Base-by-base conservation (phyloP, 2,888 invertebrate species). In the Apamea epomidion region DNA sequence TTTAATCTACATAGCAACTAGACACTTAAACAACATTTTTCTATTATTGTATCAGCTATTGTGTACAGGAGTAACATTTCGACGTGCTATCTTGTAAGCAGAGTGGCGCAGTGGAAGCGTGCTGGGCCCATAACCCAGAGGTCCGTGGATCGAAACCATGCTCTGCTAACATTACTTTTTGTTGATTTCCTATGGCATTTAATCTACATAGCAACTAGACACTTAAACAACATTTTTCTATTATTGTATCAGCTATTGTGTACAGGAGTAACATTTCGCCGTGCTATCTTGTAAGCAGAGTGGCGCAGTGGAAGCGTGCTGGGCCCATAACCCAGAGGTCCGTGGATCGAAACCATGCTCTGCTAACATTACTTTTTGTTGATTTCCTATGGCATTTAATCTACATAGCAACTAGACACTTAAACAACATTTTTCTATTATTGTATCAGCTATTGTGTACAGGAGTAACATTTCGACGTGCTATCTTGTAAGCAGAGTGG, bases 301-400 rank as follows among this genome's bases (percentile, higher is more conserved):
- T 98, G 98, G 98, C 98, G 83, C 98, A 98, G 98, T 98, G 98
- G 98, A 98, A 98, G 98, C 98, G 98, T 98, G 98, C 98, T 98
- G 98, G 98, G 98, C 98, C 98, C 98, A 98, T 98, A 98, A 98
- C 98, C 98, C 98, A 98, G 98, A 98, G 98, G 98, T 98, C 98
- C 98, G 98, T 98, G 98, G 98, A 98, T 98, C 98, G 98, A 98
- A 98, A 98, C 98, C 98, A 85, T 2, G 86, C 82, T 90, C 81
- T 88, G 88, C 85, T 82, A 88, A 74, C 0, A 25, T 12, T 0
- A 5, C 42, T 78, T 73, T 80, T 73, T 48, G 25, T 54, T 37
- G n/a, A n/a, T n/a, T n/a, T n/a, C n/a, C n/a, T n/a, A n/a, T n/a
- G n/a, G n/a, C n/a, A n/a, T n/a, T n/a, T n/a, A n/a, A n/a, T n/a